Evolutionary conservation across 2,888 invertebrate genomes (phyloP).

Genomic region (Apamea monoglypha): DNA sequence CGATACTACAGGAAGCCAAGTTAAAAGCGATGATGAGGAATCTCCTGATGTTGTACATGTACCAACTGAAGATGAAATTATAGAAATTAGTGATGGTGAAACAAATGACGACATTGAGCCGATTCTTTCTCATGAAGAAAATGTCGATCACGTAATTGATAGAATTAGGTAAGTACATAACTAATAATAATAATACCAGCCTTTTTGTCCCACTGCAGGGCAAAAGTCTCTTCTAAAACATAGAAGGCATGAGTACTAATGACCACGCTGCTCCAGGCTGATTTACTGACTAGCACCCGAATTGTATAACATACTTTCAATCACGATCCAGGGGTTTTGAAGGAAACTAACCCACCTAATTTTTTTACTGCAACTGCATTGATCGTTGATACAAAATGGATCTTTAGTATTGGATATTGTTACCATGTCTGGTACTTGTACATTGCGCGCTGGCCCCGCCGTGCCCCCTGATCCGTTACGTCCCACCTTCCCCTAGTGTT

Average conservation of each 20-base stretch:
- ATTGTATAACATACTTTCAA: background rate
- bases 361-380: background rate
- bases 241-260: background rate
- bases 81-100: constrained; percentile 70
- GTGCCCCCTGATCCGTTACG: too few relatives aligned
- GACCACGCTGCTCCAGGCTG: background rate
- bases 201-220: background rate
- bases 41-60: constrained; percentile 54
- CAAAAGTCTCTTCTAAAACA: background rate
- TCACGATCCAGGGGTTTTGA: background rate
- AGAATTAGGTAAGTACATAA: constrained; percentile 52
- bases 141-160: constrained; percentile 62
- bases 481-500: too few relatives aligned
- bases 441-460: too few relatives aligned
- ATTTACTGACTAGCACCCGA: background rate
- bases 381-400: too few relatives aligned
- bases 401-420: too few relatives aligned
- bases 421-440: too few relatives aligned
- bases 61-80: constrained; percentile 61
- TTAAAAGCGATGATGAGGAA: constrained; percentile 67
- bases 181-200: background rate
- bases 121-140: constrained; percentile 57
- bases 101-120: constrained; percentile 61
- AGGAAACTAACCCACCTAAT: background rate
- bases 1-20: constrained; percentile 62